A percentile compares a stretch with the other conserved stretches of the same genome.
These are phyloP conservation scores for Capricornis sumatraensis DNA, from an alignment of 2,113 vertebrate species.

Conservation along the genomic window DNA sequence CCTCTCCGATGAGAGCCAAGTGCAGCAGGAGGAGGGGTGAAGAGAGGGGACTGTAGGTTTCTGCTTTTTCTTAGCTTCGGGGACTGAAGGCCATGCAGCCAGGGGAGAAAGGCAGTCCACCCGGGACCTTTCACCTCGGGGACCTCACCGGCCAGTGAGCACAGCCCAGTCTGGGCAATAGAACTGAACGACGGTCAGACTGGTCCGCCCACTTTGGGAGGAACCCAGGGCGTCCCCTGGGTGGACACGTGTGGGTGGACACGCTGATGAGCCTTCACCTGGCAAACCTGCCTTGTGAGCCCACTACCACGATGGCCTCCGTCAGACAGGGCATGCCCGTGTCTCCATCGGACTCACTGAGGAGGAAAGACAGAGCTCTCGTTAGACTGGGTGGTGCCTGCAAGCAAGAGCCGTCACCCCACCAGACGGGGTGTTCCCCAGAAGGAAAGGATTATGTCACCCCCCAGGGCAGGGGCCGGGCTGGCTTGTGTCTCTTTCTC, in stretches of 20 bases:
- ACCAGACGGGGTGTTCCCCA: neutral
- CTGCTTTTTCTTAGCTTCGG: neutral
- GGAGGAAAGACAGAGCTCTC: neutral
- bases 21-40: neutral
- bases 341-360: neutral
- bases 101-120: neutral
- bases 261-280: neutral
- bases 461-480: neutral
- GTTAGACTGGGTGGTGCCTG: neutral
- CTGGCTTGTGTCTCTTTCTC: neutral
- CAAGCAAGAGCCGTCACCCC: neutral
- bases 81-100: neutral
- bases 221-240: neutral
- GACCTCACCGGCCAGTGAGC: neutral
- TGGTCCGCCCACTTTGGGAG: accelerated
- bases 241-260: neutral
- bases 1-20: neutral
- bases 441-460: neutral
- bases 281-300: too few species aligned
- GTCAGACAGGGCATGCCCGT: accelerated
- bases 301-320: neutral
- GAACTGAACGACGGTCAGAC: neutral
- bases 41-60: neutral
- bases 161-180: accelerated
- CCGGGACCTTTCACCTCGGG: accelerated